Conservation (phyloP, 2,113 vertebrate species). For the Orcinus orca region DNA sequence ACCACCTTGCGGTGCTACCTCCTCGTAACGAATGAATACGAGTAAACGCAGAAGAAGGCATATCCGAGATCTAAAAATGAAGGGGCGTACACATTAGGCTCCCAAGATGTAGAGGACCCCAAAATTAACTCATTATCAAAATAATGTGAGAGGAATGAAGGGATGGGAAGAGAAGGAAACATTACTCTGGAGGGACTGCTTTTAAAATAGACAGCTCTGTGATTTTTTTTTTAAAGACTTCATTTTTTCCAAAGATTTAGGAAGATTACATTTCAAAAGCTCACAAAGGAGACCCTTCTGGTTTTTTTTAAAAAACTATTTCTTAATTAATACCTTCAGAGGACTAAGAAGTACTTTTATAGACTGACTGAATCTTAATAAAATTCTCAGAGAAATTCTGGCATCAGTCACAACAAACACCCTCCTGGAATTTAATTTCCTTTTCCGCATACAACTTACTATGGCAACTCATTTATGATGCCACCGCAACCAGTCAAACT, state of each 20-base stretch:
- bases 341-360: slow-evolving; percentile 43
- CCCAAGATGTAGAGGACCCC: background rate
- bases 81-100: background rate
- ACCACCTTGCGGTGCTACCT: fast-evolving
- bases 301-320: background rate
- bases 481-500: slow-evolving; percentile 42
- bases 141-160: background rate
- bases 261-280: slow-evolving; percentile 50
- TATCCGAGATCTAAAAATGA: background rate
- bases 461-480: slow-evolving; percentile 47
- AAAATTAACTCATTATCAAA: slow-evolving; percentile 51
- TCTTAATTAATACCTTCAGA: slow-evolving; percentile 37
- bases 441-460: slow-evolving; percentile 45
- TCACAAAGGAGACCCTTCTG: slow-evolving; percentile 39
- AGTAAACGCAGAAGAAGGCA: background rate
- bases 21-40: background rate
- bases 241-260: background rate
- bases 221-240: background rate
- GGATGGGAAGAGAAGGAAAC: background rate
- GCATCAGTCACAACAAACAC: slow-evolving; percentile 74
- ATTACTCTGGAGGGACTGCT: background rate
- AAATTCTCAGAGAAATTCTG: slow-evolving; percentile 63
- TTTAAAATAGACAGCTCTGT: slow-evolving; percentile 9
- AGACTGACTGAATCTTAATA: slow-evolving; percentile 59
- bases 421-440: slow-evolving; percentile 64